Base-by-base conservation (phyloP, 2,797 vertebrate genomes). In the Hoplostethus mediterraneus region DNA sequence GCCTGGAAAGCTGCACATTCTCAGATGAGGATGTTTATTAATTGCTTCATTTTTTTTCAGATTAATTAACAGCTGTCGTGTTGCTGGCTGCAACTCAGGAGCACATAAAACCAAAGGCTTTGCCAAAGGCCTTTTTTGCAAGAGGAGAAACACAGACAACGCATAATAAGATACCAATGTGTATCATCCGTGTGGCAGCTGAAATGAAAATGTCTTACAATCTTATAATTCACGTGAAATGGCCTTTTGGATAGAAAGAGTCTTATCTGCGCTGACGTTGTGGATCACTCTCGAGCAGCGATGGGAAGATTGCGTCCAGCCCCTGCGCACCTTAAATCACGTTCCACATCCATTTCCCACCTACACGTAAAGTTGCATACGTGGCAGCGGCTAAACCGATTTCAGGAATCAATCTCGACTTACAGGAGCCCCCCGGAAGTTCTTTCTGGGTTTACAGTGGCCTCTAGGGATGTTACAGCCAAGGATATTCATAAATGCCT, bases 401-500 rank as follows among this genome's bases (percentile, higher is more conserved):
- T 58, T 71, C 14, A 17, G 58, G 14, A 70, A 70, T 77, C 54
- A 67, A 9, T 52, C 73, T 54, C 57, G 62, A 44, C 36, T 0
- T 53, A 16, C 13, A 14, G 5, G 12, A 44, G 58, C 56, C 51
- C 30, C 30, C 17, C 2, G 48, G 49, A 75, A 36, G 10, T 63
- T 78, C 42, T 73, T 21, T 55, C 48, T 40, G 16, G 38, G 52
- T 84, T 74, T 81, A 73, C 78, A 67, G 30, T 56, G 57, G 81
- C 86, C 74, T 71, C 21, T 33, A 74, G 67, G 83, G 87, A 82
- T 71, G 81, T 85, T 81, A 89, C 75, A 65, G 81, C 73, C 73
- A 87, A 87, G 83, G 78, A 73, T 84, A 79, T 77, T 77, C 77
- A 64, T 72, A 83, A 83, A 83, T 54, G 70, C 59, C 67, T 75